Base-by-base conservation (phyloP, 2,888 invertebrate species). In the Cacoxenus indagator region DNA sequence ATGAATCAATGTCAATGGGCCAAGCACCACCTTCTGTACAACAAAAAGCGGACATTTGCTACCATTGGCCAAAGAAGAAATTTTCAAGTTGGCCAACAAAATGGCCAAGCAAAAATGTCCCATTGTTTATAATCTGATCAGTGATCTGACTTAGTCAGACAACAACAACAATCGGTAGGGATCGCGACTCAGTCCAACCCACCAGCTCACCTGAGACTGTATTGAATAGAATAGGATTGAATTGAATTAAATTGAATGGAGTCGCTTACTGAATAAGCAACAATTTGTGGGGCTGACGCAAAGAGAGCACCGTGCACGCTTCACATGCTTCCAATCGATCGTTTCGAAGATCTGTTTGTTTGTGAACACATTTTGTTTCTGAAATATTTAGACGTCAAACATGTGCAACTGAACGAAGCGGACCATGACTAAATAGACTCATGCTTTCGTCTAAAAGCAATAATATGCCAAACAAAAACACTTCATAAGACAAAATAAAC, bases 401-500 rank as follows among this genome's bases (percentile, higher is more conserved):
- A 43, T 9, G 45, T n/a, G 2, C 24, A 55, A 43, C 43, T 43
- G 48, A 48, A 48, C 48, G 8, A 4, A 2, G 37, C n/a, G n/a
- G n/a, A n/a, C 14, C 19, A 59, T 64, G 29, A 66, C 57, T 70
- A 79, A 76, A 79, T 79, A 69, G 73, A 79, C 82, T 80, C 51
- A 68, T 69, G 70, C 67, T 64, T 65, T 31, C 74, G 76, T 80
- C 77, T 77, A 73, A 75, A 73, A 73, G 79, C 71, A 77, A 78
- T 81, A 76, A 75, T 73, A 76, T 75, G 75, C 82, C 81, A 76
- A 78, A 79, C 75, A 79, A 82, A 80, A 84, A 79, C 84, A 84
- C 84, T 84, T 81, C 79, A 83, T 82, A 76, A 82, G 75, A 71
- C 74, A 81, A 75, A 82, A 82, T 83, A 81, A 81, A 82, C 81